Evolutionary conservation across 2,797 vertebrate genomes (phyloP).

Genomic region (Crax fasciolata): DNA sequence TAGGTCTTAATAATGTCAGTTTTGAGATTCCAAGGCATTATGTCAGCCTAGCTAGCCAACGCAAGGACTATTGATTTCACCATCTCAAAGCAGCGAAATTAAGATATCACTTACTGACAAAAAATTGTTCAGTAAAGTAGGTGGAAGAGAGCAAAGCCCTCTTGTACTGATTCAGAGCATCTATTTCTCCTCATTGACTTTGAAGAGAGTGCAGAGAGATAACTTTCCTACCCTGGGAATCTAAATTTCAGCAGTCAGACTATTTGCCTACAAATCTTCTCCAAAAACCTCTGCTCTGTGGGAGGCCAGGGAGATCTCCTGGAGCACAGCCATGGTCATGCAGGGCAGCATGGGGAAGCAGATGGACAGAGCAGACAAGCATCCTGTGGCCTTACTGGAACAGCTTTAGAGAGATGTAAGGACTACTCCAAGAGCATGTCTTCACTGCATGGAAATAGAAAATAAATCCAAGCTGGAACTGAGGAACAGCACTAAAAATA

Average conservation of each 20-base stretch:
- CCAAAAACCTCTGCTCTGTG: fast-evolving
- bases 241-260: neutral
- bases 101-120: neutral
- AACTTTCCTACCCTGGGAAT: neutral
- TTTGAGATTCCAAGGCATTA: neutral
- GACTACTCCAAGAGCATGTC: neutral
- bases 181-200: neutral
- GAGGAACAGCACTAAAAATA: neutral
- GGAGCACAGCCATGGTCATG: neutral
- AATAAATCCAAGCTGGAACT: neutral
- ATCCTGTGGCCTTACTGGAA: neutral
- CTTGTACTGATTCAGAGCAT: neutral
- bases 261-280: neutral
- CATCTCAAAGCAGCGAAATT: neutral
- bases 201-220: neutral
- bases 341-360: neutral
- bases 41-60: neutral
- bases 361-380: neutral
- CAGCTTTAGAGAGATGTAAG: neutral
- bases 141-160: neutral
- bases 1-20: neutral
- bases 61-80: neutral
- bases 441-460: slow-evolving; percentile 5
- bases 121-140: neutral
- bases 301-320: neutral